Base-by-base conservation (phyloP, 64 coral and sea anemone genomes). In the Pocillopora damicornis region DNA sequence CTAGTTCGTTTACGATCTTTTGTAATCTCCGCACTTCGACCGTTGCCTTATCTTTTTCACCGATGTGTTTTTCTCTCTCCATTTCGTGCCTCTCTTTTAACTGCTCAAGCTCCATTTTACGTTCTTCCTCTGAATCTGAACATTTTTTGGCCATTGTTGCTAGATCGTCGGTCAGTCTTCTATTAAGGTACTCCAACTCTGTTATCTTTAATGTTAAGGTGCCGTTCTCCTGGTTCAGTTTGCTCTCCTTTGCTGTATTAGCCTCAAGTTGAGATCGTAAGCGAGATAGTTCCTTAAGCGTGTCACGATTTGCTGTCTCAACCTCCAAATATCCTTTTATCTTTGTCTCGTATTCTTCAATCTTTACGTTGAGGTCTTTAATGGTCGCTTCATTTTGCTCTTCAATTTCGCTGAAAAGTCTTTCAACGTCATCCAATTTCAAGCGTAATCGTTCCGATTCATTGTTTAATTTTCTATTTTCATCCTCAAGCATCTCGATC, bases 291-390 rank as follows among this genome's bases (percentile, higher is more conserved):
- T 64, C 61, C 63, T 76, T 86, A 26, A 56, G 22, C 63, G 68
- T 72, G 38, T 87, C 38, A 73, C 76, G 71, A 76, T 79, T 79
- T 73, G 78, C 68, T 35, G 74, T 35, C 63, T 77, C 38, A 0
- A 85, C 36, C 36, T 73, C 81, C 20, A 73, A 23, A 25, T 11
- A 72, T 15, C 17, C 36, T 45, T 71, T 73, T 58, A 85, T 25
- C 45, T 85, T 85, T 13, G 81, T 35, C 81, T 85, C 81, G 20
- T 85, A 85, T n/a, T 85, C 81, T 37, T 71, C 57, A 23, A 72
- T 73, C 73, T 74, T 92, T 60, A 61, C 38, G 26, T 79, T 87
- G n/a, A 67, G 22, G 16, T 13, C 11, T 15, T 71, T 87, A 35
- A 35, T 30, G 20, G n/a, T 8, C 16, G 75, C 61, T 79, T 66